Evolutionary conservation across 1,140 invertebrate species (phyloP).

Genomic region (Pentalonia nigronervosa): DNA sequence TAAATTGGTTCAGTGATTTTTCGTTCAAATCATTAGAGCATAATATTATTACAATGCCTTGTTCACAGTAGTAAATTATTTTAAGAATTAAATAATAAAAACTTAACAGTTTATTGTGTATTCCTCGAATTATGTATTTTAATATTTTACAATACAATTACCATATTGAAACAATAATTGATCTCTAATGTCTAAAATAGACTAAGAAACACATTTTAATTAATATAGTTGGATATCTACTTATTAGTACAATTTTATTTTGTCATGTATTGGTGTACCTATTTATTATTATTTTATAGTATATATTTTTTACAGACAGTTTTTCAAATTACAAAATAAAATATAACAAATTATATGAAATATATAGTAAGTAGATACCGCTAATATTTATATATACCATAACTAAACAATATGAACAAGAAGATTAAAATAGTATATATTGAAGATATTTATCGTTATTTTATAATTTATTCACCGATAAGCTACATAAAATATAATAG

Average conservation of each 20-base stretch:
- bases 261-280: not conserved
- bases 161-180: not conserved
- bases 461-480: not conserved
- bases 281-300: too few relatives aligned
- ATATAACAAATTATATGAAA: not conserved
- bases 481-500: not conserved
- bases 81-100: not conserved
- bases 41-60: not conserved
- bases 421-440: not conserved
- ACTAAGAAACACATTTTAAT: not conserved
- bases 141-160: not conserved
- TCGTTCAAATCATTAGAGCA: constrained; percentile 19
- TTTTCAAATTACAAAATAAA: not conserved
- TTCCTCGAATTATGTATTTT: not conserved
- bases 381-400: not conserved
- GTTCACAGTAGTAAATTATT: not conserved
- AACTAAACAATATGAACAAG: not conserved
- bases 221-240: not conserved
- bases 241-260: not conserved
- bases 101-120: not conserved
- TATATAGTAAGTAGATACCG: not conserved
- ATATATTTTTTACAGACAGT: not conserved
- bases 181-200: not conserved
- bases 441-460: not conserved
- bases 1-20: constrained; percentile 35